Evolutionary conservation across 2,888 invertebrate genomes (phyloP), one percentile per base, ranked within the genome.

Genomic region (Poecilus cupreus): DNA sequence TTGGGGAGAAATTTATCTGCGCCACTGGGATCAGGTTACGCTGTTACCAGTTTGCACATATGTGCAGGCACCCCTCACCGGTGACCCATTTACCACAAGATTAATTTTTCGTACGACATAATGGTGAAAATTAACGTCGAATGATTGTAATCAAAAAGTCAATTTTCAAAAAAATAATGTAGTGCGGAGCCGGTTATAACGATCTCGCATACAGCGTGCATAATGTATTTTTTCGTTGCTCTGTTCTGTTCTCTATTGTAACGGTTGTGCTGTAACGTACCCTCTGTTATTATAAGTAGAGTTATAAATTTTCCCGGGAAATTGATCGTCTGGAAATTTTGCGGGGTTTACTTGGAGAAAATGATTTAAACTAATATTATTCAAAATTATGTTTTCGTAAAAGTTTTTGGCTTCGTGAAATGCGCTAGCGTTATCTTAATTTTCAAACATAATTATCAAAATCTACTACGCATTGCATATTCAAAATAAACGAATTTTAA

Each of bases 341-440:
- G 72, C 72, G 43, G 60, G 46, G 20, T 72, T 72, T 72, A 24
- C 46, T 49, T 72, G 46, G 24, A 46, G 72, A 72, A 72, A 72
- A 72, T 72, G 72, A 72, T 72, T 72, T 72, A 72, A 72, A 72
- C 72, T 72, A 72, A 72, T 72, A 72, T 72, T 72, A 72, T 72
- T 72, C 72, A 72, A 72, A 72, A 72, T 72, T 72, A 49, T 72
- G 72, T 72, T 72, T 72, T 72, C 72, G 46, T 72, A 49, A 46
- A 72, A 68, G 37, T 68, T 68, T 68, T 20, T 68, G 37, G 64
- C 64, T 68, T 68, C 37, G 32, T 68, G 64, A 68, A 68, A 60
- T 24, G 60, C 5, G 26, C 6, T 13, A 39, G 24, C 46, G 49
- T 72, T 72, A 72, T 24, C 43, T 72, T 72, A 24, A 49, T 72